Conservation (phyloP, 1,140 invertebrate species). For the Atta cephalotes region DNA sequence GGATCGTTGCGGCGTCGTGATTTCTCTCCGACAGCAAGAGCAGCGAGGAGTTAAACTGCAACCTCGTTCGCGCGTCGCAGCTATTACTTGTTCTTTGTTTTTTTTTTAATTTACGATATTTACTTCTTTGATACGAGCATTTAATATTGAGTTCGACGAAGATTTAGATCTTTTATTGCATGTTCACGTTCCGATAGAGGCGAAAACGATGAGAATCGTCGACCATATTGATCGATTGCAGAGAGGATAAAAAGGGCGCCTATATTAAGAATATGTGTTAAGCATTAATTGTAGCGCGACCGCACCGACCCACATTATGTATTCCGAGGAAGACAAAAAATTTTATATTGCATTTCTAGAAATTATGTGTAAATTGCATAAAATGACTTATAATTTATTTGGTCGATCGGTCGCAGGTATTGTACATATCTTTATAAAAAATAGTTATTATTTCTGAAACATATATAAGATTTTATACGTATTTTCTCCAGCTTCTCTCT, state of each 20-base stretch:
- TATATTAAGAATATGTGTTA: constrained; percentile 55
- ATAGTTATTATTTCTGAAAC: constrained; percentile 46
- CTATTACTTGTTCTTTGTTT: constrained; percentile 17
- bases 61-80: constrained; percentile 61
- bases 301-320: constrained; percentile 22
- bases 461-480: constrained; percentile 54
- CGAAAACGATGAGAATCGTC: constrained; percentile 10
- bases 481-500: constrained; percentile 28
- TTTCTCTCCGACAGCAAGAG: constrained; percentile 71
- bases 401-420: constrained; percentile 28
- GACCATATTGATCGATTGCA: constrained; percentile 43
- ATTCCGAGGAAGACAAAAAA: not conserved
- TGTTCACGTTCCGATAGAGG: not conserved
- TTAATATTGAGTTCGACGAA: constrained; percentile 20
- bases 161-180: constrained; percentile 5
- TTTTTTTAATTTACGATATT: constrained; percentile 37
- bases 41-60: constrained; percentile 62
- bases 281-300: constrained; percentile 37
- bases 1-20: constrained; percentile 72
- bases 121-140: constrained; percentile 26
- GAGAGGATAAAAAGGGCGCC: constrained; percentile 32
- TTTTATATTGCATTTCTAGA: not conserved
- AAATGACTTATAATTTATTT: constrained; percentile 19
- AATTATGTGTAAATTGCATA: not conserved
- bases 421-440: constrained; percentile 65